Evolutionary conservation across 2,888 invertebrate genomes (phyloP), one percentile per base, ranked within the genome.

Genomic region (Drosophila longiperda): DNA sequence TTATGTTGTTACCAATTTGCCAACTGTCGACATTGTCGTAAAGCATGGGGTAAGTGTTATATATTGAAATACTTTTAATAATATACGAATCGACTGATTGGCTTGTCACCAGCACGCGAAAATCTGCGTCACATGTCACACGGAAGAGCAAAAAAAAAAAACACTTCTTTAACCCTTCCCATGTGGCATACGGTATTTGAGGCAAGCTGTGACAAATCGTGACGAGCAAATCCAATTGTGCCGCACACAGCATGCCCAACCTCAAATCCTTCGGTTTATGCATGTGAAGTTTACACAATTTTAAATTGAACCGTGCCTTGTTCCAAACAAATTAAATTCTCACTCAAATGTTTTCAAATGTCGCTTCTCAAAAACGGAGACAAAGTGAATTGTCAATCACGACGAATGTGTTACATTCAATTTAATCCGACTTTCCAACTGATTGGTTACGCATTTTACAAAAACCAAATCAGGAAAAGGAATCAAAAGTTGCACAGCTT

Each of bases 1-100:
- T 63, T 62, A 77, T 71, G 61, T 65, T 58, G 4, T 49, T 59
- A 61, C 45, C 33, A 59, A 36, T 50, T 49, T 53, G 60, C 64
- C 65, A 67, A 80, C 71, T 80, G 80, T 60, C 70, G 64, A 45
- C 64, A 38, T 42, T 33, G 45, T 23, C 48, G 26, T 38, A 8
- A 61, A 92, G 92, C 90, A 92, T 83, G 92, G 92, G 84, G 92
- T 92, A 90, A 92, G 92, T 91, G 71, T 38, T 58, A 57, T 68
- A 49, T 79, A 64, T 75, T 81, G 74, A 73, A 69, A 71, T 61
- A 75, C 76, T 79, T 80, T 86, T 89, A 82, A 89, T 87, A 89
- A 89, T 74, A 69, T 78, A 70, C 68, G 64, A 73, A 72, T 63
- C 76, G 66, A 74, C 75, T 83, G 87, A 88, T 85, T 85, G 87